Evolutionary conservation across 2,888 invertebrate species (phyloP).

Genomic region (Adineta ricciae): DNA sequence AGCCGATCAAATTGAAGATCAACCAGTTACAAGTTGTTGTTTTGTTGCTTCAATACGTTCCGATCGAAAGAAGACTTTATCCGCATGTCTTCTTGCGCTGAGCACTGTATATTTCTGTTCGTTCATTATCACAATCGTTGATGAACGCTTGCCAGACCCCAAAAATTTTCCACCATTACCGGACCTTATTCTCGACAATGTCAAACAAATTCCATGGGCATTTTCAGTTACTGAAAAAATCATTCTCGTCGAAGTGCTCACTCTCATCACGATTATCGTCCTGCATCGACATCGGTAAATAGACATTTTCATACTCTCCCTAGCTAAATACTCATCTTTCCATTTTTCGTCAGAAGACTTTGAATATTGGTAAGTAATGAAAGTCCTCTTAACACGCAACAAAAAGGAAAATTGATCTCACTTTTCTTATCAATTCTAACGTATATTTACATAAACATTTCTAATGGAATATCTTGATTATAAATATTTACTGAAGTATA

Average conservation of each 20-base stretch:
- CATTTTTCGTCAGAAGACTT: no score
- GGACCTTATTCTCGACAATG: conserved; percentile 92
- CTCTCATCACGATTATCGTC: background rate
- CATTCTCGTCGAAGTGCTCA: conserved; percentile 58
- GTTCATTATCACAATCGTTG: conserved; percentile 96
- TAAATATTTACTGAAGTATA: no score
- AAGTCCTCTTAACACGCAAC: no score
- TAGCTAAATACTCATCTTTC: no score
- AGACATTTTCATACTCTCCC: background rate
- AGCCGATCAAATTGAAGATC: background rate
- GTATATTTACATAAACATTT: no score
- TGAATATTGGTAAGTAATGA: no score
- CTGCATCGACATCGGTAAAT: conserved; percentile 5
- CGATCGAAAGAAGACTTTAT: background rate
- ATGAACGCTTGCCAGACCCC: conserved; percentile 86
- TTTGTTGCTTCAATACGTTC: background rate
- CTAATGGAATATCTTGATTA: no score
- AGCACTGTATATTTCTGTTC: conserved; percentile 35
- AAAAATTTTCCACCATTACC: conserved; percentile 96
- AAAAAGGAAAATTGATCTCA: no score
- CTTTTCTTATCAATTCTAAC: no score
- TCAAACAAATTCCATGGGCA: conserved; percentile 93
- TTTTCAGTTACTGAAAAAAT: conserved; percentile 95
- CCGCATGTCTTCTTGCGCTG: background rate
- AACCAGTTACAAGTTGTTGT: background rate